phyloP scores from a whole-genome alignment of 1,140 invertebrate genomes.

The Phocides pigmalion region DNA sequence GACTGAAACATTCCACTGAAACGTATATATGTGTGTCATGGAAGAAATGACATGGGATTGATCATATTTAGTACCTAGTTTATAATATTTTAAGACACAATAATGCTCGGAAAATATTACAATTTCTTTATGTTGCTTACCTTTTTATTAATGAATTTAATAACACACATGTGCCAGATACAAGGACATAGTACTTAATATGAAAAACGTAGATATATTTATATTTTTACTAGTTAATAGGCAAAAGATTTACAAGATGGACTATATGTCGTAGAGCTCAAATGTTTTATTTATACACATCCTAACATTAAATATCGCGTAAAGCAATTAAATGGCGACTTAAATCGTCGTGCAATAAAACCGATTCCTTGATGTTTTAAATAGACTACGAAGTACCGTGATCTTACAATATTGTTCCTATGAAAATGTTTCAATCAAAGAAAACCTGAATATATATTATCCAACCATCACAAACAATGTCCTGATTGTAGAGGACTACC shows the following conservation, averaged over 20 bases:
- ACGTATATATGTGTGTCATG: slow-evolving; percentile 3
- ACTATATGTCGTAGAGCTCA: background rate
- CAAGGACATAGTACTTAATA: slow-evolving; percentile 18
- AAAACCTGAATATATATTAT: too few relatives aligned
- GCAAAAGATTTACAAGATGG: background rate
- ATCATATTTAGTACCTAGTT: slow-evolving; percentile 4
- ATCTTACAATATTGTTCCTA: too few relatives aligned
- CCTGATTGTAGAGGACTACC: too few relatives aligned
- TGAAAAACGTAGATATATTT: background rate
- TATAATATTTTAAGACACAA: background rate
- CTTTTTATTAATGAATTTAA: background rate
- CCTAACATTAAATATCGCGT: too few relatives aligned
- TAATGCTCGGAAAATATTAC: slow-evolving; percentile 14
- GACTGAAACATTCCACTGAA: slow-evolving; percentile 75
- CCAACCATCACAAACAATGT: too few relatives aligned
- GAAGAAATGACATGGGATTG: slow-evolving; percentile 3
- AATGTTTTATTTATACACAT: background rate
- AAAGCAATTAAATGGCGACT: too few relatives aligned
- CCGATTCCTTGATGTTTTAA: too few relatives aligned
- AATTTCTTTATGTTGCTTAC: background rate
- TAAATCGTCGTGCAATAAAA: background rate
- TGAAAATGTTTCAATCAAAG: too few relatives aligned
- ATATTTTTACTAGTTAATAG: background rate
- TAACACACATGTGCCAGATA: background rate
- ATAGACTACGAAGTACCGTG: too few relatives aligned